Evolutionary conservation across 2,113 vertebrate genomes (phyloP).

Genomic region (Myxocyprinus asiaticus): DNA sequence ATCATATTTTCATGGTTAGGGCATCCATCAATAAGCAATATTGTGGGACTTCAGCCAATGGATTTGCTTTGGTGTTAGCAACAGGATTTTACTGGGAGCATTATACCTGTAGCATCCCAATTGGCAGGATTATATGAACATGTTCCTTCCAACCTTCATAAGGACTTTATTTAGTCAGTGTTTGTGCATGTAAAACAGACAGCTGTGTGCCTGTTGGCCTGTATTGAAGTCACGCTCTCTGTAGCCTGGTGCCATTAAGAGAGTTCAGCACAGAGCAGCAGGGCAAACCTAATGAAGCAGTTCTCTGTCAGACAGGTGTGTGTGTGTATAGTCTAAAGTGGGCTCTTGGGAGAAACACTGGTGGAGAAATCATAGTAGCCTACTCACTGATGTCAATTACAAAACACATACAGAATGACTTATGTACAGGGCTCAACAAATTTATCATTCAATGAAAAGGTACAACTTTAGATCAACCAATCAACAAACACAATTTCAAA

Average conservation of each 20-base stretch:
- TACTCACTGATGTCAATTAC: constrained; percentile 36
- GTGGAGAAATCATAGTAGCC: constrained; percentile 35
- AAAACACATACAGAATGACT: constrained; percentile 16
- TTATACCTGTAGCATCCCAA: neutral
- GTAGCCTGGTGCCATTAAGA: constrained; percentile 52
- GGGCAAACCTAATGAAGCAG: constrained; percentile 56
- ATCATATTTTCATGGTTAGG: too few relatives aligned
- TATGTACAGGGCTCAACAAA: neutral
- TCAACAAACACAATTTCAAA: too few relatives aligned
- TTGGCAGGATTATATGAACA: neutral
- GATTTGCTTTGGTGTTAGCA: too few relatives aligned
- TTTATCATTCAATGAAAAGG: too few relatives aligned
- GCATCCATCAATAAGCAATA: neutral
- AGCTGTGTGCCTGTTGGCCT: constrained; percentile 46
- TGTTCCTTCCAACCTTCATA: neutral
- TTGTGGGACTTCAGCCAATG: too few relatives aligned
- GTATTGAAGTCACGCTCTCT: constrained; percentile 32
- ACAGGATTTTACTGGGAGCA: neutral
- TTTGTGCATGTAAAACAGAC: constrained; percentile 37
- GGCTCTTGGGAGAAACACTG: constrained; percentile 41
- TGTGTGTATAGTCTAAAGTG: constrained; percentile 38
- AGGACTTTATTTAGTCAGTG: constrained; percentile 11
- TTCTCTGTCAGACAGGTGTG: constrained; percentile 57
- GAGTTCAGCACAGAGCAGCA: constrained; percentile 54
- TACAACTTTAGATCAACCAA: too few relatives aligned